phyloP scores from a whole-genome alignment of 2,797 vertebrate genomes.

The Anguilla anguilla region DNA sequence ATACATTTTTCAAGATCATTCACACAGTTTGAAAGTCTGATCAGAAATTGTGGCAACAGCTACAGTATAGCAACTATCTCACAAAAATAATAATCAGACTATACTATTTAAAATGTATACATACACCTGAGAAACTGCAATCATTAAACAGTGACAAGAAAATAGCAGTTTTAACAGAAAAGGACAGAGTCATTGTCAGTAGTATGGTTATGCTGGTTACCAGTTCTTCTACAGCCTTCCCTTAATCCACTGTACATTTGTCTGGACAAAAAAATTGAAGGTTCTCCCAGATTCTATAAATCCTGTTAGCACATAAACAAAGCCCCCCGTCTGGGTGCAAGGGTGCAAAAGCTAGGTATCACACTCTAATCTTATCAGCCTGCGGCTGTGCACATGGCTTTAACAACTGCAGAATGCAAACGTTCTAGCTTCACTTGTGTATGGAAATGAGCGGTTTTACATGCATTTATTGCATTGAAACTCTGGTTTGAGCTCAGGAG shows the following conservation, averaged over 20 bases:
- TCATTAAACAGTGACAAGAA: constrained; percentile 41
- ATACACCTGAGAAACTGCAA: background rate
- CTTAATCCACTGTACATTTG: constrained; percentile 64
- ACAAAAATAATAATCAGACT: no score
- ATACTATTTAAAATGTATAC: background rate
- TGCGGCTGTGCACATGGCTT: background rate
- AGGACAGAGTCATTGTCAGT: constrained; percentile 61
- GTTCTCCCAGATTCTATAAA: constrained; percentile 72
- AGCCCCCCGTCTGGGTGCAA: constrained; percentile 68
- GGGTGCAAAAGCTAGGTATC: background rate
- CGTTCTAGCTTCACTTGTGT: background rate
- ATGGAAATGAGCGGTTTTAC: background rate
- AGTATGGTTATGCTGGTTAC: constrained; percentile 58
- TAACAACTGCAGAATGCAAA: background rate
- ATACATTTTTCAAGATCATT: background rate
- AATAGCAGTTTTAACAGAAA: constrained; percentile 44
- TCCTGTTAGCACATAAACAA: constrained; percentile 74
- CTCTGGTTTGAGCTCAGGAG: background rate
- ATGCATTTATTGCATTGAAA: background rate
- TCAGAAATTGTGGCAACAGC: background rate
- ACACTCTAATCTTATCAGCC: background rate
- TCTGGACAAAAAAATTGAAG: constrained; percentile 74
- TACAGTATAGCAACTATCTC: background rate
- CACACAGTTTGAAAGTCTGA: background rate
- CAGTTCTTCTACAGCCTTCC: constrained; percentile 61